phyloP scores from a whole-genome alignment of 2,113 vertebrate species.

The Lamprologus sp. region DNA sequence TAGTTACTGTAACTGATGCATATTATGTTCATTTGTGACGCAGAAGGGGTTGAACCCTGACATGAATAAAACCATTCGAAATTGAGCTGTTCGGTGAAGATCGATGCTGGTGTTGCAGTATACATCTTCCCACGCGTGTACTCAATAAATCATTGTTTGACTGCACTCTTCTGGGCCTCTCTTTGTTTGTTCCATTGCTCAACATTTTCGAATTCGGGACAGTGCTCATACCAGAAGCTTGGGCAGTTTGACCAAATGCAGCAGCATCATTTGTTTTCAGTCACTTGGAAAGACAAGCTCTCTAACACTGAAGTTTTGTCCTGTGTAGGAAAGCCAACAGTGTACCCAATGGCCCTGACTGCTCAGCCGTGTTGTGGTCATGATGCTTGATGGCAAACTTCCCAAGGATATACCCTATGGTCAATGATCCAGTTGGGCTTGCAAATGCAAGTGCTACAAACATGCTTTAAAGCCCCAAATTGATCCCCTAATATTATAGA shows the following conservation, averaged over 20 bases:
- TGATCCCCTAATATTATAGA: neutral
- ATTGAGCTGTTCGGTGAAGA: neutral
- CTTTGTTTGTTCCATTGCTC: neutral
- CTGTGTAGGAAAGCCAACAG: neutral
- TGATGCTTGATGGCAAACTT: neutral
- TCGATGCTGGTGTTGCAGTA: neutral
- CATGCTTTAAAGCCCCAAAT: neutral
- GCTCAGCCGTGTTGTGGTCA: neutral
- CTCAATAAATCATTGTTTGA: neutral
- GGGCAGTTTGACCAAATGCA: neutral
- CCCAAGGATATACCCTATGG: neutral
- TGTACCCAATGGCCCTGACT: neutral
- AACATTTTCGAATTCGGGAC: neutral
- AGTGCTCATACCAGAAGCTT: neutral
- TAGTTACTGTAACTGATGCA: neutral
- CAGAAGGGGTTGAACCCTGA: neutral
- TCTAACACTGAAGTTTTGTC: neutral
- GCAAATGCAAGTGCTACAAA: neutral
- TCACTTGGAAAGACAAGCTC: neutral
- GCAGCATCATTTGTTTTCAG: neutral
- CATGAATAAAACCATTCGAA: neutral
- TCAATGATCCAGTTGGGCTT: neutral
- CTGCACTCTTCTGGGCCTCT: neutral
- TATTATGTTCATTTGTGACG: neutral
- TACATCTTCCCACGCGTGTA: neutral